Evolutionary conservation across 2,797 vertebrate genomes (phyloP).

Genomic region (Ambastaia sidthimunki): DNA sequence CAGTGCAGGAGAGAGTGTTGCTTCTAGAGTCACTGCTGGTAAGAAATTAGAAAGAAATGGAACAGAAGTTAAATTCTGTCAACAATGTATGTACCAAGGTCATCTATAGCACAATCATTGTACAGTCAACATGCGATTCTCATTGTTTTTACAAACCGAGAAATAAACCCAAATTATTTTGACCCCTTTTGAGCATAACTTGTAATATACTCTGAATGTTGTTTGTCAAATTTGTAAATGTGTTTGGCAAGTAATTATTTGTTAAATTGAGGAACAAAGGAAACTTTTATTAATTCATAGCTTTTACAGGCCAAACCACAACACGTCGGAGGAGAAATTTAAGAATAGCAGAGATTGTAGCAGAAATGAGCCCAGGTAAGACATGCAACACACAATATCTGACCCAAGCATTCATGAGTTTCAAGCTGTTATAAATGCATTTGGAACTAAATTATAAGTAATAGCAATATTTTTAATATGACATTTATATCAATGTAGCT

Average conservation of each 20-base stretch:
- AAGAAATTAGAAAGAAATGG: neutral
- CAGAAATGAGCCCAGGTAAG: slow-evolving; percentile 57
- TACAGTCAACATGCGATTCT: too few species aligned
- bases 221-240: neutral
- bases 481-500: too few species aligned
- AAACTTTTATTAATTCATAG: neutral
- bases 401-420: neutral
- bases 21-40: slow-evolving; percentile 50
- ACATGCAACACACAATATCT: neutral
- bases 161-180: neutral
- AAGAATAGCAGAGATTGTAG: slow-evolving; percentile 17
- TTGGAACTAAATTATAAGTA: neutral
- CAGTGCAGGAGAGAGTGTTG: slow-evolving; percentile 71
- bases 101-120: neutral
- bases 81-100: neutral
- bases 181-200: neutral
- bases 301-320: slow-evolving; percentile 56
- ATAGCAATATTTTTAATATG: too few species aligned
- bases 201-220: neutral
- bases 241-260: neutral
- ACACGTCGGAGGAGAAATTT: slow-evolving; percentile 71
- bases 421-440: neutral
- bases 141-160: neutral
- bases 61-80: neutral
- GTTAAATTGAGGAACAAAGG: neutral